Percentiles rank a stretch among this genome's conserved stretches.
These are phyloP conservation scores for Misgurnus anguillicaudatus DNA, from an alignment of 2,113 vertebrate genomes.

Conservation along the genomic window DNA sequence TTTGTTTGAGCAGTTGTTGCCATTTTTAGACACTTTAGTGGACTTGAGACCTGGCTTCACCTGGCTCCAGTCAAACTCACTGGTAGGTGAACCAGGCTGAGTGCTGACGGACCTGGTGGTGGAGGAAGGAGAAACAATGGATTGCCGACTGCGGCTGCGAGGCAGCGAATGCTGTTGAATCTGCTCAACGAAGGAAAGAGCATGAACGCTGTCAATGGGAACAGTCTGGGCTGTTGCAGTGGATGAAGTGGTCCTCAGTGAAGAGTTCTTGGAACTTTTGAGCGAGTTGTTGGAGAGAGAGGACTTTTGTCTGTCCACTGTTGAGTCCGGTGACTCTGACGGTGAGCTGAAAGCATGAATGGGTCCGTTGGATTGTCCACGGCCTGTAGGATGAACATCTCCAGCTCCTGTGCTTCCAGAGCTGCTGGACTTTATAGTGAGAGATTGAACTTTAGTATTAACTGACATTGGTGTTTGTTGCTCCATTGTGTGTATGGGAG, in stretches of 20 bases:
- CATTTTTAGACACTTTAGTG: conserved; percentile 81
- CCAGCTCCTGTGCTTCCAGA: conserved; percentile 92
- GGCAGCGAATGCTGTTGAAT: conserved; percentile 97
- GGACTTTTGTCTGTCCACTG: conserved; percentile 92
- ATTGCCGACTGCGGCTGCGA: conserved; percentile 93
- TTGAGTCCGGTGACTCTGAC: conserved; percentile 95
- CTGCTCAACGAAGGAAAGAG: conserved; percentile 90
- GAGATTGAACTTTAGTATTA: conserved; percentile 87
- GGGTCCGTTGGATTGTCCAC: conserved; percentile 85
- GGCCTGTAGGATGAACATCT: conserved; percentile 82
- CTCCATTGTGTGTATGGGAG: conserved; percentile 96
- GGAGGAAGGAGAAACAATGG: conserved; percentile 91
- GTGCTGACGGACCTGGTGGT: conserved; percentile 87
- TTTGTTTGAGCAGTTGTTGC: conserved; percentile 80
- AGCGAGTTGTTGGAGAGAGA: conserved; percentile 95
- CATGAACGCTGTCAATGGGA: conserved; percentile 94
- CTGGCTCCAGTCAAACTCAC: conserved; percentile 94
- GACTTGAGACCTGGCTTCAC: conserved; percentile 88
- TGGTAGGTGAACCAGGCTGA: conserved; percentile 85
- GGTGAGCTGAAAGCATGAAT: conserved; percentile 95
- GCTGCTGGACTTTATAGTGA: conserved; percentile 94
- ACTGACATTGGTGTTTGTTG: conserved; percentile 82
- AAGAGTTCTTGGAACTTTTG: conserved; percentile 97
- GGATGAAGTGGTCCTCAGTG: conserved; percentile 91
- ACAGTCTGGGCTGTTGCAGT: conserved; percentile 95